Percentiles rank a stretch among this genome's conserved stretches.
These are phyloP conservation scores for Noctilio leporinus DNA, from an alignment of 2,113 vertebrate species.

Conservation along the genomic window DNA sequence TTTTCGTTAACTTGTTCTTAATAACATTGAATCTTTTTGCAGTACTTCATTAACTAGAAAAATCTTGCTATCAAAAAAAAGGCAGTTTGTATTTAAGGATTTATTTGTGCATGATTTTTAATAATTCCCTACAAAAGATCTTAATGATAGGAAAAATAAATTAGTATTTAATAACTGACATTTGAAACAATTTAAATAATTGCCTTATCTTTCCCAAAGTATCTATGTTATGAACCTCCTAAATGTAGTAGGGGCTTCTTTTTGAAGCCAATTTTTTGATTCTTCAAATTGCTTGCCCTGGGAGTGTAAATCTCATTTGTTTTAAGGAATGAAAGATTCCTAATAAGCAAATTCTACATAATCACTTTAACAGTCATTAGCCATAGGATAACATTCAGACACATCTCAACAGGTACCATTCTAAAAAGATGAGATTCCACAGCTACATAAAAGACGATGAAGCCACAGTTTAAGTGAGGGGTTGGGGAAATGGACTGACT, in stretches of 20 bases:
- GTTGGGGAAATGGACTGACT: neutral
- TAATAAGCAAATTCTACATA: neutral
- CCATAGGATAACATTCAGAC: neutral
- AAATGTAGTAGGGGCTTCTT: neutral
- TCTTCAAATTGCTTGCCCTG: neutral
- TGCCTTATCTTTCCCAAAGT: neutral
- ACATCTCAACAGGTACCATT: neutral
- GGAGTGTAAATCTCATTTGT: neutral
- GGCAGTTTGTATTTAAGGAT: neutral
- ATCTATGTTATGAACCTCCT: neutral
- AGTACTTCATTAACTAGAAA: neutral
- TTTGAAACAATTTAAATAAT: neutral
- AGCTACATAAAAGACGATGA: neutral
- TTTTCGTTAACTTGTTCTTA: neutral
- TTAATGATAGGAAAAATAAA: neutral
- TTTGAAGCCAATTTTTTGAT: neutral
- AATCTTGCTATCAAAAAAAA: neutral
- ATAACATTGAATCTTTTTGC: neutral
- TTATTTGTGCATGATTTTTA: slow-evolving; percentile 17
- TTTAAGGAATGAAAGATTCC: neutral
- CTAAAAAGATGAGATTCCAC: neutral
- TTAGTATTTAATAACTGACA: slow-evolving; percentile 18
- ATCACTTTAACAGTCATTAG: neutral
- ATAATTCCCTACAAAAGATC: neutral
- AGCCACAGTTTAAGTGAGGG: neutral